Conservation (phyloP, 2,888 invertebrate genomes). For the Allophyes oxyacanthae region DNA sequence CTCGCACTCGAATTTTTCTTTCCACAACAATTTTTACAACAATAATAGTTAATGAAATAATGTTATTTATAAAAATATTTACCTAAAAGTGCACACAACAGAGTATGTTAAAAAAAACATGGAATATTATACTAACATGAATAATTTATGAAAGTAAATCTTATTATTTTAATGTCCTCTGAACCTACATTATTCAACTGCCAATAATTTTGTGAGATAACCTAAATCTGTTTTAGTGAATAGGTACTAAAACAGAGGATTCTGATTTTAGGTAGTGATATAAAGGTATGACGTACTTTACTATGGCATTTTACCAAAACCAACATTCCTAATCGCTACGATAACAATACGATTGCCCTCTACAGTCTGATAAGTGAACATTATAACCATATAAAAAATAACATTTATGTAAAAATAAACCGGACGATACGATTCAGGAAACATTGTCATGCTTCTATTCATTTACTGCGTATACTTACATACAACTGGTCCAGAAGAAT, state of each 20-base stretch:
- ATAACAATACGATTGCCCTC: constrained; percentile 25
- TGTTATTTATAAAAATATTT: no score
- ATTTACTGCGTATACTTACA: constrained; percentile 49
- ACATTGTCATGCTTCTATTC: constrained; percentile 16
- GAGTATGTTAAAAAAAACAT: no score
- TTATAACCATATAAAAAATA: constrained; percentile 37
- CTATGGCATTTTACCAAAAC: constrained; percentile 41
- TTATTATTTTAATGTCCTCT: constrained; percentile 1
- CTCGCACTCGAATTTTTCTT: no score
- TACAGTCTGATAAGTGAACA: constrained; percentile 10
- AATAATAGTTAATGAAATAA: no score
- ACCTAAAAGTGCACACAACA: no score
- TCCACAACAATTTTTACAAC: no score
- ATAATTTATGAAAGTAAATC: no score
- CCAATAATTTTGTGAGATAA: constrained; percentile 23
- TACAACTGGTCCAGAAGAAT: constrained; percentile 33
- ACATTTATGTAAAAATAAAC: constrained; percentile 39
- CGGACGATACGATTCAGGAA: constrained; percentile 29
- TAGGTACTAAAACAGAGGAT: no score
- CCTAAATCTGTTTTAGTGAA: constrained; percentile 17
- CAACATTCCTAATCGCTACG: constrained; percentile 21
- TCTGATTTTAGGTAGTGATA: constrained; percentile 4
- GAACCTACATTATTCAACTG: not conserved
- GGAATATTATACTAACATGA: no score
- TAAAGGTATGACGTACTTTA: constrained; percentile 26